A percentile compares a stretch with the other conserved stretches of the same genome.
Evolutionary conservation across 2,797 vertebrate genomes (phyloP).

Genomic region (Gadopsis marmoratus): DNA sequence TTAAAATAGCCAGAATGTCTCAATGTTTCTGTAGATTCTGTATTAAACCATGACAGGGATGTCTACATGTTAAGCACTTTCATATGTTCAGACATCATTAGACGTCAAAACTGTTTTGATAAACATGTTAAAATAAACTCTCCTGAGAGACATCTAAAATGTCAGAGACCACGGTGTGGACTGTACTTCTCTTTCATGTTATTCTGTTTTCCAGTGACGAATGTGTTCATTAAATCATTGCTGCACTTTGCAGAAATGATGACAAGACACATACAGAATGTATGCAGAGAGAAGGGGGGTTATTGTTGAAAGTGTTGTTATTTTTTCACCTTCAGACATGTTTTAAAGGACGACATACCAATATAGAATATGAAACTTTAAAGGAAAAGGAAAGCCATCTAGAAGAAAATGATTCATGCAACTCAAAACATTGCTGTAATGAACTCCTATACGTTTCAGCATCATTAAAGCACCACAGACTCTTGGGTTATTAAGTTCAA

Average conservation of each 20-base stretch:
- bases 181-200: slow-evolving; percentile 66
- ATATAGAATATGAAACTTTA: slow-evolving; percentile 19
- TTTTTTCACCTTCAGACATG: slow-evolving; percentile 39
- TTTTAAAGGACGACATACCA: slow-evolving; percentile 32
- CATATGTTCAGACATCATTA: slow-evolving; percentile 53
- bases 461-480: background rate
- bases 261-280: slow-evolving; percentile 30
- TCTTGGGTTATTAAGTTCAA: background rate
- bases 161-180: slow-evolving; percentile 63
- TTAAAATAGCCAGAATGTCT: slow-evolving; percentile 61
- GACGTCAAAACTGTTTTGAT: slow-evolving; percentile 74
- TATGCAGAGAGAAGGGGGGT: slow-evolving; percentile 10
- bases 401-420: background rate
- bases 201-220: slow-evolving; percentile 63
- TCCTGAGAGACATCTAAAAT: slow-evolving; percentile 83
- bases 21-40: slow-evolving; percentile 27
- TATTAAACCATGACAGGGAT: slow-evolving; percentile 56
- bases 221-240: slow-evolving; percentile 78
- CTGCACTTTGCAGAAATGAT: slow-evolving; percentile 66
- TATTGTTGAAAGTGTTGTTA: slow-evolving; percentile 44
- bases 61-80: slow-evolving; percentile 54
- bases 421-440: background rate
- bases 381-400: slow-evolving; percentile 29
- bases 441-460: background rate
- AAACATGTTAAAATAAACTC: slow-evolving; percentile 66